Evolutionary conservation across 2,797 vertebrate genomes (phyloP), one percentile per base, ranked within the genome.

Genomic region (Staurois parvus): DNA sequence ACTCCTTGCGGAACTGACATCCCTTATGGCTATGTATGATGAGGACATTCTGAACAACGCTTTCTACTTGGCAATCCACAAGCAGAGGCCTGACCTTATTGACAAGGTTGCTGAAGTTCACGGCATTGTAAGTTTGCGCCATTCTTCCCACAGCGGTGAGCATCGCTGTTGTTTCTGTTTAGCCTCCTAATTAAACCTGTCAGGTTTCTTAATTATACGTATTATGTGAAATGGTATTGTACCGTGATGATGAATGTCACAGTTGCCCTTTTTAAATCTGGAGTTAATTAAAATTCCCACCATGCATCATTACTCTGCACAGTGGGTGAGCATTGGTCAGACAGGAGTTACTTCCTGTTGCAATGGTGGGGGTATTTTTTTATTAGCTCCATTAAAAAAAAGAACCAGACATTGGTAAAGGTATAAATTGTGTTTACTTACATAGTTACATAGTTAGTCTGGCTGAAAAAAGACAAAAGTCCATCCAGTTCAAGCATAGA

Each of bases 1-100:
- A 21, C 59, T 4, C 73, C 15, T 67, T 76, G 89, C 82, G 85
- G 78, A 76, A 81, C 81, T 88, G 90, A 92, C 91, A 92, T 92
- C 95, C 95, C 97, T 91, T 94, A 99, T 99, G 98, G 98, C 97
- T 94, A 91, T 97, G 81, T 99, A 99, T 96, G 98, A 99, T 95
- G 98, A 99, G 94, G 96, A 99, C 91, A 94, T 99, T 90, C 92
- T 96, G 92, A 99, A 95, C 93, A 99, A 99, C 84, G 96, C 96
- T 56, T 99, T 99, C 93, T 99, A 98, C 92, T 84, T 97, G 94
- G 95, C 97, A 17, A 91, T 99, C 89, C 96, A 97, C 91, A 98
- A 97, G 90, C 95, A 92, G 87, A 95, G 96, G 76, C 96, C 97
- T 0, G 97, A 99, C 88, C 94, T 99, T 4, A 97, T 95, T 91